These are phyloP conservation scores for Scaptomyza montana DNA, from an alignment of 1,140 invertebrate species.

Conservation along the genomic window DNA sequence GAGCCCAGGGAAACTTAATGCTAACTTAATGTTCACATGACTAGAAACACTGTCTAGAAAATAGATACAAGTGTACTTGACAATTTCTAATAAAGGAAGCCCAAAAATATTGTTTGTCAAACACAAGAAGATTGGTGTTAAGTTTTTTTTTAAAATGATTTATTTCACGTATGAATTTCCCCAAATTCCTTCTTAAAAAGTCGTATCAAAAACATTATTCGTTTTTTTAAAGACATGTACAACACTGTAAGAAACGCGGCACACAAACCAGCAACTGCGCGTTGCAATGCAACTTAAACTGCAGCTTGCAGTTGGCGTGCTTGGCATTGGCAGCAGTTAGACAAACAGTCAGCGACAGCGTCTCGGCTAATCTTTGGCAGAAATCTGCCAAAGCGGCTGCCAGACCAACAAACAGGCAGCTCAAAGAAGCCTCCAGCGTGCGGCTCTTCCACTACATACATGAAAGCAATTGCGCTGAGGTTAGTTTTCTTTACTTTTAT, in stretches of 20 bases:
- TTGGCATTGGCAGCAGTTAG: conserved; percentile 33
- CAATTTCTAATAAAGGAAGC: too few species aligned
- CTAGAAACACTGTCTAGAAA: neutral
- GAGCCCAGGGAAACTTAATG: neutral
- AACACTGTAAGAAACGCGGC: neutral
- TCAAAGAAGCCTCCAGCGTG: conserved; percentile 18
- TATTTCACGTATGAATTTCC: too few species aligned
- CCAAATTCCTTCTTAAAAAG: too few species aligned
- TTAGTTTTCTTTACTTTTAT: neutral
- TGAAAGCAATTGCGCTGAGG: conserved; percentile 42
- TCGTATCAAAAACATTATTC: too few species aligned
- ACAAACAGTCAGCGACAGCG: conserved; percentile 51
- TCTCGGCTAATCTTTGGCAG: conserved; percentile 51
- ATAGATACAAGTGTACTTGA: neutral
- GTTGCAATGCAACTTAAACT: neutral
- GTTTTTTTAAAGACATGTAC: conserved; percentile 3
- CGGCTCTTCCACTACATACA: conserved; percentile 5
- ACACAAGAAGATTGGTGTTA: too few species aligned
- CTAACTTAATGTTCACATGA: neutral
- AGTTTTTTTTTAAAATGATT: too few species aligned
- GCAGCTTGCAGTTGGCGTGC: conserved; percentile 2
- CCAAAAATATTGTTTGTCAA: too few species aligned
- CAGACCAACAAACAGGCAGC: conserved; percentile 27
- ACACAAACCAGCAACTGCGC: neutral
- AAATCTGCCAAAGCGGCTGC: conserved; percentile 45